Evolutionary conservation across 2,888 invertebrate genomes (phyloP).

Genomic region (Dicranocentrus wangi): DNA sequence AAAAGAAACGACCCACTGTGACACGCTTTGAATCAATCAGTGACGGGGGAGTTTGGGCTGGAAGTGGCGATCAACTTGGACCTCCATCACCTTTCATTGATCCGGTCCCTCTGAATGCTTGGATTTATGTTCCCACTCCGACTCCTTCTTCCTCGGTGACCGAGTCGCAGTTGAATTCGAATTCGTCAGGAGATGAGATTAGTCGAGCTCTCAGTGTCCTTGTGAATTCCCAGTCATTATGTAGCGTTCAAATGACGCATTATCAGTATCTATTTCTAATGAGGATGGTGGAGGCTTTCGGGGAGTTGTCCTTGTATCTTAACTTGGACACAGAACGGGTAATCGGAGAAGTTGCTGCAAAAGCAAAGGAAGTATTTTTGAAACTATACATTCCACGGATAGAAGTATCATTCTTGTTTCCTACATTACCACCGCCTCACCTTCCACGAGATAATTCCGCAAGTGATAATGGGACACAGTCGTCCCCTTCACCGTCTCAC

Average conservation of each 20-base stretch:
- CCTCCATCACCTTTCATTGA: slow-evolving; percentile 79
- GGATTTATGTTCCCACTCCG: slow-evolving; percentile 78
- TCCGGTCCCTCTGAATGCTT: slow-evolving; percentile 89
- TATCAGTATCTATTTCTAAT: slow-evolving; percentile 93
- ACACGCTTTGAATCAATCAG: slow-evolving; percentile 76
- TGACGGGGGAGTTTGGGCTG: slow-evolving; percentile 42
- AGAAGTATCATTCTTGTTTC: slow-evolving; percentile 71
- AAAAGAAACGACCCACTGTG: slow-evolving; percentile 73
- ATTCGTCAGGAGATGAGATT: neutral
- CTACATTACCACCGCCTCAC: slow-evolving; percentile 62
- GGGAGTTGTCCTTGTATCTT: slow-evolving; percentile 86
- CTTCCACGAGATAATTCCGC: slow-evolving; percentile 51
- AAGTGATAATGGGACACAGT: slow-evolving; percentile 54
- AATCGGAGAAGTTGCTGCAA: slow-evolving; percentile 78
- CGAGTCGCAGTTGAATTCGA: neutral
- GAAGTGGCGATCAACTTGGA: slow-evolving; percentile 74
- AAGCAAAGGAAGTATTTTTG: slow-evolving; percentile 68
- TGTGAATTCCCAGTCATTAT: slow-evolving; percentile 76
- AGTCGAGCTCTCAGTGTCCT: slow-evolving; percentile 27
- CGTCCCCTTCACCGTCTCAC: slow-evolving; percentile 43
- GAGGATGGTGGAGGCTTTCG: slow-evolving; percentile 86
- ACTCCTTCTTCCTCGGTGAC: neutral
- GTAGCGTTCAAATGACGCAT: slow-evolving; percentile 93
- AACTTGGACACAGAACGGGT: slow-evolving; percentile 83
- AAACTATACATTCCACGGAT: slow-evolving; percentile 70